Evolutionary conservation across 1,140 invertebrate genomes (phyloP).

Genomic region (Ephestia elutella): DNA sequence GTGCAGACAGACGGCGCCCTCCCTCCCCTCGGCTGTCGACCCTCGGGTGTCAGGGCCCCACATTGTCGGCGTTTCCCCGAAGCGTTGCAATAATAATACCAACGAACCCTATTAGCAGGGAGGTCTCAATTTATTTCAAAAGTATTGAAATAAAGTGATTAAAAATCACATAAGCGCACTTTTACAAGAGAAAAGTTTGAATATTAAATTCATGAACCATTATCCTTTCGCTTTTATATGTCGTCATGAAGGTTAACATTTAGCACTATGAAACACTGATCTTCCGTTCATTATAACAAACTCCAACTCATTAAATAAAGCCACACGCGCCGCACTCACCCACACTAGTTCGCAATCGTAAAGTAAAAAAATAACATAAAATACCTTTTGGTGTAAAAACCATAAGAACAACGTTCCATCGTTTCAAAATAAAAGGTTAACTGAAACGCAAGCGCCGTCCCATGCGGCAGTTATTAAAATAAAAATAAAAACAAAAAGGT

Average conservation of each 20-base stretch:
- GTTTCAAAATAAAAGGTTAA: conserved; percentile 73
- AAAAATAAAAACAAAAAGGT: conserved; percentile 71
- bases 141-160: background rate
- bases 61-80: conserved; percentile 64
- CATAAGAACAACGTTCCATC: conserved; percentile 74
- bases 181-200: background rate
- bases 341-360: conserved; percentile 58
- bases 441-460: conserved; percentile 70
- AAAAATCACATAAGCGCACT: background rate
- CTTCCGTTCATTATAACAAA: background rate
- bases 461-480: conserved; percentile 69
- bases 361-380: conserved; percentile 74
- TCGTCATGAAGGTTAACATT: too few species aligned
- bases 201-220: background rate
- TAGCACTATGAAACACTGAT: too few species aligned
- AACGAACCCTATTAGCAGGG: conserved; percentile 29
- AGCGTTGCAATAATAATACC: conserved; percentile 68
- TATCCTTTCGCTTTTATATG: conserved; percentile 27
- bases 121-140: conserved; percentile 15
- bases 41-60: conserved; percentile 61
- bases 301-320: conserved; percentile 28
- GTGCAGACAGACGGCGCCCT: conserved; percentile 68
- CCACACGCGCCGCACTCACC: conserved; percentile 66
- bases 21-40: conserved; percentile 63
- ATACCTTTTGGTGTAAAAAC: conserved; percentile 74